phyloP scores from a whole-genome alignment of 2,888 invertebrate genomes.

The Microctonus hyperodae region DNA sequence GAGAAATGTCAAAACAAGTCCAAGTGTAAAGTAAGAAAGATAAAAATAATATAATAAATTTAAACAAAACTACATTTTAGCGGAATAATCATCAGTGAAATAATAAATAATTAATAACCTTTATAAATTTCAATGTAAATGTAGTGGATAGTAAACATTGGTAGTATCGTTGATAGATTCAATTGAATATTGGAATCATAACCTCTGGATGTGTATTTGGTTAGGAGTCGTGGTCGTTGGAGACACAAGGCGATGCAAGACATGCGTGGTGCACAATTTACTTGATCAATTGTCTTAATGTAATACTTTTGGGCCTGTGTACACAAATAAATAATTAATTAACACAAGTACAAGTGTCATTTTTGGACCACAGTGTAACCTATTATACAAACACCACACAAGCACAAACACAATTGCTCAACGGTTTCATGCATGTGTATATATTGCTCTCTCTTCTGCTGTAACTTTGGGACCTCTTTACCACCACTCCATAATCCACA shows the following conservation, averaged over 20 bases:
- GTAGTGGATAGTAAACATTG: constrained; percentile 7
- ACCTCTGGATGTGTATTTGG: constrained; percentile 11
- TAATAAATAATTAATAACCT: constrained; percentile 5
- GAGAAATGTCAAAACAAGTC: constrained; percentile 14
- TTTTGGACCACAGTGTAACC: constrained; percentile 57
- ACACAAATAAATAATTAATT: constrained; percentile 21
- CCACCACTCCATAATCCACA: background rate
- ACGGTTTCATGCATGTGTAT: constrained; percentile 1
- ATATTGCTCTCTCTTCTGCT: constrained; percentile 1
- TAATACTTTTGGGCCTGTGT: background rate
- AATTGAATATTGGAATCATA: constrained; percentile 10
- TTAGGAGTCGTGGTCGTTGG: constrained; percentile 9
- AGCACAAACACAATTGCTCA: constrained; percentile 45
- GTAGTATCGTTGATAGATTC: background rate
- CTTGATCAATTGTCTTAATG: constrained; percentile 11
- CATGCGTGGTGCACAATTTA: constrained; percentile 10
- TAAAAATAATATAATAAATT: background rate
- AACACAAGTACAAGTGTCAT: constrained; percentile 55
- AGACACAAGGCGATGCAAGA: background rate
- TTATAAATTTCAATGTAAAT: background rate
- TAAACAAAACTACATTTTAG: background rate
- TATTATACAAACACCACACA: constrained; percentile 61
- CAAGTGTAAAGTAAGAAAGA: background rate
- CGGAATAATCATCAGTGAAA: background rate
- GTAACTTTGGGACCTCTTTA: background rate